Evolutionary conservation across 2,113 vertebrate species (phyloP), one percentile per base, ranked within the genome.

Genomic region (Otus sunia): DNA sequence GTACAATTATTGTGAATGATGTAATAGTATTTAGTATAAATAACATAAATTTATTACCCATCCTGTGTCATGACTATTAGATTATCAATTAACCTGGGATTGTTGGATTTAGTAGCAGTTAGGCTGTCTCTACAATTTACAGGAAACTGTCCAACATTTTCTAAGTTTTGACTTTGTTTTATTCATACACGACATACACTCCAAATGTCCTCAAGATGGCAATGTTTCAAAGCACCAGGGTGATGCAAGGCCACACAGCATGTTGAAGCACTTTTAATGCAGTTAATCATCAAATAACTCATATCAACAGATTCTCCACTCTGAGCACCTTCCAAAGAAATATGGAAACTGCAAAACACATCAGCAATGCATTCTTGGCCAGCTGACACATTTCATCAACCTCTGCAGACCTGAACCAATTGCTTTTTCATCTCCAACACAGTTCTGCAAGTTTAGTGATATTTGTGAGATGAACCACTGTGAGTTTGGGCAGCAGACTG

Each of bases 191-290:
- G 30, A 68, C 4, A 1, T 25, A 85, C 41, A 37, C 69, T 85
- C 22, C 75, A 74, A 76, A 79, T 9, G 58, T 83, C 96, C 96
- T 95, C 93, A 86, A 96, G 90, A 82, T 90, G 92, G 96, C 96
- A 82, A 64, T 92, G 78, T 94, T 93, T 96, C 85, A 94, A 91
- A 96, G 75, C 85, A 68, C 27, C n/a, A 88, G 53, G 22, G 50
- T 64, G 36, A 72, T 36, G 53, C 58, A 66, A 66, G 25, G 36
- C 53, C 53, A 32, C 45, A 59, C 18, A 41, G 67, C 58, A 15
- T 2, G 8, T 6, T 36, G 39, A 91, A 75, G 56, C 23, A 55
- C 53, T 89, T 89, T 18, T 64, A 86, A 41, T 20, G 29, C 63
- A 86, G 22, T 37, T 77, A 86, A 78, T 92, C 86, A 68, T 90